Percentiles rank a stretch among this genome's conserved stretches.
These are phyloP conservation scores for Parazoanthus swiftii DNA, from an alignment of 92 coral and sea anemone species.

Conservation along the genomic window DNA sequence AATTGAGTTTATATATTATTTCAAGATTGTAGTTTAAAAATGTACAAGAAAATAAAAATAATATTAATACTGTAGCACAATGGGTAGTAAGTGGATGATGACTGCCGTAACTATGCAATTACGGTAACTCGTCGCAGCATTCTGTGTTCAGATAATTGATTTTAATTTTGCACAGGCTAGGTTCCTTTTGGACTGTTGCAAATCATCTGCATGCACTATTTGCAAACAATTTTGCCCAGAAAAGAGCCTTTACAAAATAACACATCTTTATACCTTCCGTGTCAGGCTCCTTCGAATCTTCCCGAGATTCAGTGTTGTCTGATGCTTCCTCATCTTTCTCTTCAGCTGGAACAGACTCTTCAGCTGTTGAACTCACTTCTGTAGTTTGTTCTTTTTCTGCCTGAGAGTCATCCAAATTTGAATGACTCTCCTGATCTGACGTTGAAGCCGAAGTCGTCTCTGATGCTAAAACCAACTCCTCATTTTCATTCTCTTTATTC, in stretches of 20 bases:
- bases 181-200: too few species aligned
- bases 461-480: conserved; percentile 20
- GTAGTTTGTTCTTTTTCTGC: background rate
- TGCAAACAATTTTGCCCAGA: background rate
- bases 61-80: too few species aligned
- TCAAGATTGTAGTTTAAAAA: too few species aligned
- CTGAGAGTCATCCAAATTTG: background rate
- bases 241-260: background rate
- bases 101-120: too few species aligned
- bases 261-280: background rate
- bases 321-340: conserved; percentile 1
- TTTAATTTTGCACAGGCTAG: too few species aligned
- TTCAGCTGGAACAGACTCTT: background rate
- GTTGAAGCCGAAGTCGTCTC: background rate
- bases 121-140: too few species aligned
- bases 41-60: too few species aligned
- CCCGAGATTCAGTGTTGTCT: background rate
- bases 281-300: conserved; percentile 1
- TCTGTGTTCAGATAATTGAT: too few species aligned
- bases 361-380: background rate
- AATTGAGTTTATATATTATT: too few species aligned
- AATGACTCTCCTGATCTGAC: background rate
- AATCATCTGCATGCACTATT: too few species aligned
- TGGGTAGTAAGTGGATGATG: too few species aligned
- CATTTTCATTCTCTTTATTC: conserved; percentile 30